A percentile compares a stretch with the other conserved stretches of the same genome.
phyloP scores from a whole-genome alignment of 2,113 vertebrate genomes.

The Chaetodon trifascialis region DNA sequence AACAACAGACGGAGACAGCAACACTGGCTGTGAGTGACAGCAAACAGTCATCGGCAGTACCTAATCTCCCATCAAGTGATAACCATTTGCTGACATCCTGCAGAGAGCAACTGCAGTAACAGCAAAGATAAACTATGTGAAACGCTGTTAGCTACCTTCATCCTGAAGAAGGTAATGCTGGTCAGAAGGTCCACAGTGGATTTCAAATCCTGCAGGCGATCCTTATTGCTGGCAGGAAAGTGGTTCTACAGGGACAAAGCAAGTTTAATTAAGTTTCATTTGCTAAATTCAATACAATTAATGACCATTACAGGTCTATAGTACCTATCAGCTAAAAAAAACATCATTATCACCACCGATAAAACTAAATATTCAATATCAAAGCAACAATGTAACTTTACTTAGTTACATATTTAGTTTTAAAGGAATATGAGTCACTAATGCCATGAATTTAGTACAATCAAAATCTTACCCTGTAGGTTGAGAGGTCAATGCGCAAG shows the following conservation, averaged over 20 bases:
- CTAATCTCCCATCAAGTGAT: background rate
- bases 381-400: background rate
- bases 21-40: background rate
- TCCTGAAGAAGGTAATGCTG: conserved; percentile 99
- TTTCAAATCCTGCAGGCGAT: conserved; percentile 95
- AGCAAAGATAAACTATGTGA: accelerated
- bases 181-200: conserved; percentile 98
- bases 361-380: background rate
- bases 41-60: background rate
- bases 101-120: background rate
- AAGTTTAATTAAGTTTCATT: background rate
- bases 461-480: conserved; percentile 90
- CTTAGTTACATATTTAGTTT: too few relatives aligned
- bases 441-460: background rate
- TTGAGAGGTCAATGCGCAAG: conserved; percentile 96
- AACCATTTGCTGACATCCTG: background rate
- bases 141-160: conserved; percentile 89
- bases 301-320: background rate
- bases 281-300: background rate
- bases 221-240: conserved; percentile 95
- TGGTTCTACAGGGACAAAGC: conserved; percentile 88
- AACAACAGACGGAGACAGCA: conserved; percentile 35
- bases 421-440: background rate
- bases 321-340: background rate
- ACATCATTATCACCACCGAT: background rate